A percentile compares a stretch with the other conserved stretches of the same genome.
These are phyloP conservation scores for Meganola albula DNA, from an alignment of 2,888 invertebrate species.

Conservation along the genomic window DNA sequence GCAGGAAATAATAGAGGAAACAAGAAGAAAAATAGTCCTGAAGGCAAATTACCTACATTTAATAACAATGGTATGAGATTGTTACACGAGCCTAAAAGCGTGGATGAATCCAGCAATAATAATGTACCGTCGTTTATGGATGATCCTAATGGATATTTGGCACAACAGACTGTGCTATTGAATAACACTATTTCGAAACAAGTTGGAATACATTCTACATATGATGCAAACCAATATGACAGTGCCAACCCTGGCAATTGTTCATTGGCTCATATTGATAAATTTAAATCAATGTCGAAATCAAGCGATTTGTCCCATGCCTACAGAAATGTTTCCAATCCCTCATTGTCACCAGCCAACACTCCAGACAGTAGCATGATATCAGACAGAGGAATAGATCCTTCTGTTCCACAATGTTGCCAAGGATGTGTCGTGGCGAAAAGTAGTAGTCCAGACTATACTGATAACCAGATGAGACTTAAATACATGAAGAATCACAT, in stretches of 20 bases:
- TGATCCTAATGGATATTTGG: conserved; percentile 93
- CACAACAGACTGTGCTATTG: conserved; percentile 91
- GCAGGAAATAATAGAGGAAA: conserved; percentile 60
- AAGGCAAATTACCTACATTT: conserved; percentile 49
- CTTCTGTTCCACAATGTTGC: conserved; percentile 59
- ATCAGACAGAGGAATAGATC: conserved; percentile 53
- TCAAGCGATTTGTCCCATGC: conserved; percentile 43
- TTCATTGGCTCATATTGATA: conserved; percentile 47
- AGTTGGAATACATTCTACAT: conserved; percentile 59
- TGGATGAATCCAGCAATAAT: conserved; percentile 68
- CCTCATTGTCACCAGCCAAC: conserved; percentile 61
- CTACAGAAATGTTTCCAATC: conserved; percentile 55
- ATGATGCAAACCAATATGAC: conserved; percentile 53
- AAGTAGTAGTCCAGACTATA: conserved; percentile 54
- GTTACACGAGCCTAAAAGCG: conserved; percentile 55
- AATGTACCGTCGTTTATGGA: conserved; percentile 91
- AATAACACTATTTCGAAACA: conserved; percentile 89
- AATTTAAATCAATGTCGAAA: conserved; percentile 43
- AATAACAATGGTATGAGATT: conserved; percentile 55
- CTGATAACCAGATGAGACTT: conserved; percentile 53
- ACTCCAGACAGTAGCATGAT: conserved; percentile 70
- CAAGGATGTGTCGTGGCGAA: conserved; percentile 72
- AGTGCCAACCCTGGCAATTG: conserved; percentile 33
- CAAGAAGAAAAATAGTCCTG: conserved; percentile 68
- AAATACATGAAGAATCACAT: conserved; percentile 62